These are phyloP conservation scores for Scrobipalpa atriplicella DNA, from an alignment of 2,888 invertebrate genomes.

Conservation along the genomic window DNA sequence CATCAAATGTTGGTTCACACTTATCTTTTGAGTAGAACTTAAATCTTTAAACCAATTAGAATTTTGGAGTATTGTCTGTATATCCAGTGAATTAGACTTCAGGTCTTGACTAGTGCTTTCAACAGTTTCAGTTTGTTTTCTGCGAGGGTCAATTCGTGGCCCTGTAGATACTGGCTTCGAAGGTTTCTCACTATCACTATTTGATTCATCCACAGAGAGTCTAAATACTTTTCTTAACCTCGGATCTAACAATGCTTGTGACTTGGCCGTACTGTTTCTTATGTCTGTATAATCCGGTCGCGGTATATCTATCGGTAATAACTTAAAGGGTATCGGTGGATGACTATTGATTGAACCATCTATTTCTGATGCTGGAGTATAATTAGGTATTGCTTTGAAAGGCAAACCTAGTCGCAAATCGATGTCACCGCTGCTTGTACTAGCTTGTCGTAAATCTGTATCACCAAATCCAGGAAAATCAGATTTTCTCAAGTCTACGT, in stretches of 20 bases:
- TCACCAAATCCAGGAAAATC: conserved; percentile 84
- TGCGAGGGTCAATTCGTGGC: conserved; percentile 74
- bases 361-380: conserved; percentile 93
- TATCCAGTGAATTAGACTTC: conserved; percentile 73
- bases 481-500: conserved; percentile 78
- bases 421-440: conserved; percentile 83
- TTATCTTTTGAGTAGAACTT: conserved; percentile 87
- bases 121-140: conserved; percentile 68
- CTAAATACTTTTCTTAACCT: conserved; percentile 89
- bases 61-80: conserved; percentile 85
- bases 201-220: conserved; percentile 84
- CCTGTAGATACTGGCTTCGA: conserved; percentile 55
- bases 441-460: conserved; percentile 84
- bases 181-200: conserved; percentile 82
- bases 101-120: conserved; percentile 56
- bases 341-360: conserved; percentile 92
- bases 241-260: conserved; percentile 89
- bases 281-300: conserved; percentile 89
- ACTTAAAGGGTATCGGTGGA: conserved; percentile 87
- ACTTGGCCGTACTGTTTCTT: conserved; percentile 86
- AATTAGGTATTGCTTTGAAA: conserved; percentile 91
- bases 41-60: conserved; percentile 88
- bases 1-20: conserved; percentile 87
- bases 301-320: conserved; percentile 84
- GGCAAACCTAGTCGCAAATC: conserved; percentile 89